These are phyloP conservation scores for Luscinia megarhynchos DNA, from an alignment of 2,797 vertebrate species.

Conservation along the genomic window DNA sequence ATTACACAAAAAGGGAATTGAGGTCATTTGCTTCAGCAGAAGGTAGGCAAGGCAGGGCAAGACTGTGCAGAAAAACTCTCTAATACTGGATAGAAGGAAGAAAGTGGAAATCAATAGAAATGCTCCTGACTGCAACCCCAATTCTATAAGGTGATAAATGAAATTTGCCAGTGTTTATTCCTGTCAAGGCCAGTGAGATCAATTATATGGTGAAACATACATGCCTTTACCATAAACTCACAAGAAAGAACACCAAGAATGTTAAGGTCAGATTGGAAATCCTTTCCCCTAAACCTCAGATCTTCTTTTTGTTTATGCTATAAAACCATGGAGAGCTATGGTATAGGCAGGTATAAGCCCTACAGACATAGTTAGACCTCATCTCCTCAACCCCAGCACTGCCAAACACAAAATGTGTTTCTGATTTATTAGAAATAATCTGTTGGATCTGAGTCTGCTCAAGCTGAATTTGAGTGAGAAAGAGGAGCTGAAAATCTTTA, in stretches of 20 bases:
- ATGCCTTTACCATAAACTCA: background rate
- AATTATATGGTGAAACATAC: background rate
- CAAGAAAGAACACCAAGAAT: background rate
- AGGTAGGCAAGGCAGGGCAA: background rate
- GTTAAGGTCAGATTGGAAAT: background rate
- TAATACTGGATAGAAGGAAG: background rate
- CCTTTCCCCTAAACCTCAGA: background rate
- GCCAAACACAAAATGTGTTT: background rate
- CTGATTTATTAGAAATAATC: background rate
- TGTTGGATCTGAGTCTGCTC: background rate
- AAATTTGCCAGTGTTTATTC: background rate
- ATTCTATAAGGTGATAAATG: background rate
- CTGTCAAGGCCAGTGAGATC: background rate
- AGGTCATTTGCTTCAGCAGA: background rate
- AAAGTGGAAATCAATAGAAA: slow-evolving; percentile 1
- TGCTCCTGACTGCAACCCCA: background rate
- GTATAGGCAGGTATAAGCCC: background rate
- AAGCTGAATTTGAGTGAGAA: background rate
- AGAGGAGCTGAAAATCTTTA: background rate
- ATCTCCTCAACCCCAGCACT: background rate
- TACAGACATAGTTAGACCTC: background rate
- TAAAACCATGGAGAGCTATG: background rate
- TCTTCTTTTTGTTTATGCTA: background rate
- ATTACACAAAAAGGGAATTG: background rate
- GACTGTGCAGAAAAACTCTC: background rate